phyloP scores from a whole-genome alignment of 2,888 invertebrate species.

The Campopleginae sp. region DNA sequence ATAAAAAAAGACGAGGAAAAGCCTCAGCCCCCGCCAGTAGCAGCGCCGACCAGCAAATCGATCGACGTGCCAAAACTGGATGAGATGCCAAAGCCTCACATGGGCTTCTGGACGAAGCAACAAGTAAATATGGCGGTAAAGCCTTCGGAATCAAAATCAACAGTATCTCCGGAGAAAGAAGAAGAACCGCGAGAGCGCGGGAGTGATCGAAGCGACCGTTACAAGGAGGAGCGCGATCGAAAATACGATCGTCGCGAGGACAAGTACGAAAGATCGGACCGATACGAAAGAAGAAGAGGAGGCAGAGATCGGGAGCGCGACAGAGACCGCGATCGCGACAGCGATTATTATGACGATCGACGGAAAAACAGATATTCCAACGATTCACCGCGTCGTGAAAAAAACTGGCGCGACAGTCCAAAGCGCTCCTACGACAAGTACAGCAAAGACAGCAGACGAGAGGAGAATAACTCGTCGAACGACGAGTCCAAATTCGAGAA shows the following conservation, averaged over 20 bases:
- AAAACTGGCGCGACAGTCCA: conserved; percentile 81
- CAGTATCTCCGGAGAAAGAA: conserved; percentile 77
- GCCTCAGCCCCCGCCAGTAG: conserved; percentile 53
- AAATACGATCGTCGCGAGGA: conserved; percentile 80
- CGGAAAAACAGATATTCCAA: conserved; percentile 78
- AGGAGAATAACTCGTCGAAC: conserved; percentile 77
- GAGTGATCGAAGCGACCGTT: conserved; percentile 77
- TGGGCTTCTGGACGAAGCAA: conserved; percentile 84
- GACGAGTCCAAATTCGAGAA: conserved; percentile 82
- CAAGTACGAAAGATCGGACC: conserved; percentile 78
- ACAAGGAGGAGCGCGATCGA: conserved; percentile 73
- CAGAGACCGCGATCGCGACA: conserved; percentile 73
- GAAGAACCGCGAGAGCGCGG: conserved; percentile 75
- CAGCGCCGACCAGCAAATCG: conserved; percentile 70
- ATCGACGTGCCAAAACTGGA: conserved; percentile 78
- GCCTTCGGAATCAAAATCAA: conserved; percentile 78
- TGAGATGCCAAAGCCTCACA: conserved; percentile 83
- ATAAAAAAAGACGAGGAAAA: conserved; percentile 79
- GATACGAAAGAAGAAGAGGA: conserved; percentile 79
- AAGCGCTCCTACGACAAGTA: conserved; percentile 79
- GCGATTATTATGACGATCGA: conserved; percentile 81
- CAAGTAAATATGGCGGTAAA: conserved; percentile 82
- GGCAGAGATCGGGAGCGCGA: conserved; percentile 70
- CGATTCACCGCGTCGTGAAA: conserved; percentile 81
- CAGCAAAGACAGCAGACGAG: conserved; percentile 73